phyloP scores from a whole-genome alignment of 2,888 invertebrate genomes.

The Lochmaea crataegi region DNA sequence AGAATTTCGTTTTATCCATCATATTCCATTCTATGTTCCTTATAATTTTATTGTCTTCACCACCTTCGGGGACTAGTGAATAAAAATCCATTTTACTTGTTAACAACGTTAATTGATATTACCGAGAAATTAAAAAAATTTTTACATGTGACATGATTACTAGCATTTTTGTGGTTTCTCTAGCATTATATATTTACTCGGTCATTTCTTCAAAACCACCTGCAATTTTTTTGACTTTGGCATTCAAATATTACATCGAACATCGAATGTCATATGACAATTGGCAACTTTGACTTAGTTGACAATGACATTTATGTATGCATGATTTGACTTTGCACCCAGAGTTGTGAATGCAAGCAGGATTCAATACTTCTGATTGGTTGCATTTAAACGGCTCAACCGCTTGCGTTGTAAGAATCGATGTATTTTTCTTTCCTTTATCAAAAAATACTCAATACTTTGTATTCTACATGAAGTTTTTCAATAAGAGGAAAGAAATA shows the following conservation, averaged over 20 bases:
- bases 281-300: background rate
- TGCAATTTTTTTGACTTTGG: slow-evolving; percentile 8
- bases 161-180: slow-evolving; percentile 12
- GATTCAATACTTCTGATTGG: too few relatives aligned
- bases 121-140: slow-evolving; percentile 16
- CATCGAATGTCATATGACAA: background rate
- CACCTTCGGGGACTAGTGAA: slow-evolving; percentile 36
- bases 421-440: too few relatives aligned
- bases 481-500: too few relatives aligned
- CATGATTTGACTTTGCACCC: too few relatives aligned
- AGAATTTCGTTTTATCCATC: slow-evolving; percentile 97
- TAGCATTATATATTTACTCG: slow-evolving; percentile 9
- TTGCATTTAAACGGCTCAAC: too few relatives aligned
- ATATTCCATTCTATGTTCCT: slow-evolving; percentile 96
- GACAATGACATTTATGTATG: background rate
- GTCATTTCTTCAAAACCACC: slow-evolving; percentile 21
- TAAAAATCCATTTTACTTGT: slow-evolving; percentile 43
- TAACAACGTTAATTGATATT: slow-evolving; percentile 12
- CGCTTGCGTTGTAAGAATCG: too few relatives aligned
- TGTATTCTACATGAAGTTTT: too few relatives aligned
- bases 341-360: too few relatives aligned
- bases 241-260: background rate
- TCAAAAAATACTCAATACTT: too few relatives aligned
- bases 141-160: slow-evolving; percentile 4
- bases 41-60: slow-evolving; percentile 67